Base-by-base conservation (phyloP, 2,113 vertebrate genomes). In the Rostratula benghalensis region DNA sequence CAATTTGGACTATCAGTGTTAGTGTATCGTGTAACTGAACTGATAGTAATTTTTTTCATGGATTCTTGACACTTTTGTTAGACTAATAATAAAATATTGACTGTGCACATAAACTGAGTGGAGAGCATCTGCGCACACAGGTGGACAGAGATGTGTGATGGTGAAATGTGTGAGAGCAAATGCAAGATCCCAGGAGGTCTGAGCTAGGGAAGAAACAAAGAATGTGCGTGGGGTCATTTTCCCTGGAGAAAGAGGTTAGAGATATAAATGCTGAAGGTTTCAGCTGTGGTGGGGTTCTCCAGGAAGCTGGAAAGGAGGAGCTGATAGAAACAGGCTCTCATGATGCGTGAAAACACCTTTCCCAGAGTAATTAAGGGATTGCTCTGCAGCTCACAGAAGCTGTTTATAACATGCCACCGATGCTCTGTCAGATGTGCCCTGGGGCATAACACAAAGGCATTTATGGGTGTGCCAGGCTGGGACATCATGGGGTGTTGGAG, bases 211-310 rank as follows among this genome's bases (percentile, higher is more conserved):
- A 68, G 17, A 57, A 82, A 46, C 15, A n/a, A 57, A 59, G 46
- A 50, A 63, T n/a, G 28, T 7, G 6, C 5, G 4, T 0, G 1
- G 10, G 11, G 46, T 28, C 2, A 0, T 59, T 84, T 30, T 80
- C 16, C 16, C 50, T 75, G 61, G 25, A 70, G 60, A 56, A 73
- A 48, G 45, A 65, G 35, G 41, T 67, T 39, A 28, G 41, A n/a
- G 41, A 31, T 15, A 9, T 30, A 64, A 70, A 50, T 5, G 11
- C 18, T 39, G 48, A 67, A 57, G 51, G 57, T 28, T 60, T 65
- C 57, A 37, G 5, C 23, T 56, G 46, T 6, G 2, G 12, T 53
- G 54, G 4, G 3, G 1, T 57, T 77, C 11, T 24, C 16, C 48
- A n/a, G 30, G 37, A 73, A 82, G 28, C 27, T 81, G 35, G 28